A percentile compares a stretch with the other conserved stretches of the same genome.
These are phyloP conservation scores for Brachionichthys hirsutus DNA, from an alignment of 2,113 vertebrate species.

Conservation along the genomic window DNA sequence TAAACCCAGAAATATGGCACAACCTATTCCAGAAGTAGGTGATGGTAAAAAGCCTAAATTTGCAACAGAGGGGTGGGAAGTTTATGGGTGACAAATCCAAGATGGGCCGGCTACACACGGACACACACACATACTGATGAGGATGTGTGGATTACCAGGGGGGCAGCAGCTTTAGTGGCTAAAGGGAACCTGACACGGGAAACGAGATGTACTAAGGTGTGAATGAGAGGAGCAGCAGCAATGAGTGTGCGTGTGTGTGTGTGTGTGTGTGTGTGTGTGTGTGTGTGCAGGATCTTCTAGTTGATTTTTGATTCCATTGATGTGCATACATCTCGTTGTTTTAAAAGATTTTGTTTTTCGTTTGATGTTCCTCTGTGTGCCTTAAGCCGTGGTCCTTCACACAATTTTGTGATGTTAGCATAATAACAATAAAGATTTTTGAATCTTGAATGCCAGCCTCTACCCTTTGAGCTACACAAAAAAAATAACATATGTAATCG, in stretches of 20 bases:
- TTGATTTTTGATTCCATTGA: too few species aligned
- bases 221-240: slow-evolving; percentile 30
- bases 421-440: too few species aligned
- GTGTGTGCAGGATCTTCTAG: neutral
- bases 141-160: slow-evolving; percentile 51
- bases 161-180: slow-evolving; percentile 38
- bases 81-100: slow-evolving; percentile 19
- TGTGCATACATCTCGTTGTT: too few species aligned
- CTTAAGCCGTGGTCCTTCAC: too few species aligned
- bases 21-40: slow-evolving; percentile 14
- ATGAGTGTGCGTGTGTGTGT: slow-evolving; percentile 25
- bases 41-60: slow-evolving; percentile 33
- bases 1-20: slow-evolving; percentile 22
- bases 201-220: slow-evolving; percentile 23
- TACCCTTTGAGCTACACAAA: slow-evolving; percentile 28
- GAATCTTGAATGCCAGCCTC: slow-evolving; percentile 5
- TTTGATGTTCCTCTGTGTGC: too few species aligned
- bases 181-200: slow-evolving; percentile 50
- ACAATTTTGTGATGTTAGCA: too few species aligned
- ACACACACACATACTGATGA: slow-evolving; percentile 20
- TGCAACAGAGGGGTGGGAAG: slow-evolving; percentile 28
- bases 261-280: slow-evolving; percentile 19
- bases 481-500: slow-evolving; percentile 25
- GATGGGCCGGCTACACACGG: slow-evolving; percentile 6
- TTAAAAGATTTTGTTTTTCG: too few species aligned